Evolutionary conservation across 2,888 invertebrate species (phyloP), one percentile per base, ranked within the genome.

Genomic region (Prosapia bicincta): DNA sequence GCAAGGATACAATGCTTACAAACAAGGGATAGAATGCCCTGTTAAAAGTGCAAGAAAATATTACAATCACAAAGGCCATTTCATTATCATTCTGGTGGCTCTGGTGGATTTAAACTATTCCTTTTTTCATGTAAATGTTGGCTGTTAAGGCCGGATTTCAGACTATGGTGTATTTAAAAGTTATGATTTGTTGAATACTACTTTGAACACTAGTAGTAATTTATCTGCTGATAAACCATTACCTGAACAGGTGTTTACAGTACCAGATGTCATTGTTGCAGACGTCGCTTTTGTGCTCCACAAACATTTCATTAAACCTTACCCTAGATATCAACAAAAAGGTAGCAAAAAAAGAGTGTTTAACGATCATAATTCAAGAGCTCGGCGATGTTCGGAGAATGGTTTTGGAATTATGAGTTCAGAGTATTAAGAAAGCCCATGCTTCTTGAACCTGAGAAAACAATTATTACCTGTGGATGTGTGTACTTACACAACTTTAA

Each of bases 361-460:
- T 77, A 83, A 83, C 79, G 83, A 82, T 76, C 75, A 82, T n/a
- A 77, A 81, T 54, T 80, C 80, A 71, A 78, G 82, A 72, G 80
- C 77, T 24, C 76, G 80, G 6, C 78, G 81, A 74, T 80, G 82
- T 65, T 81, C 83, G 65, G 82, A 83, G 78, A 79, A 80, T 76
- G 76, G 68, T 10, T 79, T 80, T 72, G 79, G 80, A 20, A 79
- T 79, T 32, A 23, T 74, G 24, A 70, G 78, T 15, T 43, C 78
- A 20, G 76, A 78, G 23, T 80, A 80, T 74, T 80, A 24, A 28
- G 80, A 77, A 81, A 79, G 76, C 80, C 78, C 26, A 77, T 72
- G 43, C 68, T 72, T 68, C 26, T 76, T 38, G 38, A 68, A 9
- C 69, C 72, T 71, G 76, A 76, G 24, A 81, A 79, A 78, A 79